Evolutionary conservation across 2,113 vertebrate species (phyloP), one percentile per base, ranked within the genome.

Genomic region (Suricata suricatta): DNA sequence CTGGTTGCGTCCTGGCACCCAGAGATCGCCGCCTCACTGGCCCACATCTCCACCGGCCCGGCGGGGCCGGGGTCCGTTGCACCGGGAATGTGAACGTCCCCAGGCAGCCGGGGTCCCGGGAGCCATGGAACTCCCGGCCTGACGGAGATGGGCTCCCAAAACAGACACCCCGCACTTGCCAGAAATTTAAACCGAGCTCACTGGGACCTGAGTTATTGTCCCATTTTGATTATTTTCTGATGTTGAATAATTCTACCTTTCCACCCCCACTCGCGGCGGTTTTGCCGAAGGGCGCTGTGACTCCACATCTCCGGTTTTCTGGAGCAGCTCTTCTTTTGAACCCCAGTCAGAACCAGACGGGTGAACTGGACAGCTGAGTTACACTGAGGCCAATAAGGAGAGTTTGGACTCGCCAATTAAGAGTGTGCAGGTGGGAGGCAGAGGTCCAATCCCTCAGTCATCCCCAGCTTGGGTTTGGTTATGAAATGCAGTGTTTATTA

Each of bases 401-500:
- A 69, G 66, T 81, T 77, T 50, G 90, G 69, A 74, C 25, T 47
- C 10, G 0, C 50, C 72, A 87, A 17, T 50, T 31, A 15, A 88
- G 54, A 14, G 90, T 7, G 15, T 4, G 16, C 93, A 72, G 87
- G 71, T 91, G 85, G 71, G 64, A 95, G 85, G 91, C 64, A 89
- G 31, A 86, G 44, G 72, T 82, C 38, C 94, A 54, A 12, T 54
- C 50, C 2, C 81, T 84, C 89, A 60, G 35, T 81, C 90, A 68
- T 68, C 38, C 83, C 57, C 50, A 47, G 54, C 52, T 50, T 76
- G 60, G 88, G 47, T 57, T 72, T 68, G 79, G 25, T 93, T 87
- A 33, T 41, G 85, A 92, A 95, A 66, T 38, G 41, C 17, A 54
- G 68, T 80, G 54, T 94, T 91, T 96, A 68, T 85, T 68, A 44